Evolutionary conservation across 2,888 invertebrate species (phyloP).

Genomic region (Synanthedon andrenaeformis): DNA sequence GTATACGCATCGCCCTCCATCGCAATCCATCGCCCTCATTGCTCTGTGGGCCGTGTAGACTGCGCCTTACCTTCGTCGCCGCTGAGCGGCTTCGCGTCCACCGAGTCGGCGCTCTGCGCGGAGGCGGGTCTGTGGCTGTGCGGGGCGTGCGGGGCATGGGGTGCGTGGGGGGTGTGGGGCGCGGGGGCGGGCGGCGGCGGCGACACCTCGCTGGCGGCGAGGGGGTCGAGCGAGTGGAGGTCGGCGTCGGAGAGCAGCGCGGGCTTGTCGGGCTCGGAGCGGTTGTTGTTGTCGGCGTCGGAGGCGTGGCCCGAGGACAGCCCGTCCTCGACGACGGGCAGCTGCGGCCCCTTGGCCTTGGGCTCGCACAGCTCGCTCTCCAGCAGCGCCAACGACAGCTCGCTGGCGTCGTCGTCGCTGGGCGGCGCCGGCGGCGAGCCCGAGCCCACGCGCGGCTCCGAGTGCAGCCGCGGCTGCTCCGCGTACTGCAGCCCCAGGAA

Average conservation of each 20-base stretch:
- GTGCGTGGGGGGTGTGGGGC: conserved; percentile 61
- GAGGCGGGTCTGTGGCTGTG: conserved; percentile 76
- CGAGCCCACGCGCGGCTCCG: conserved; percentile 65
- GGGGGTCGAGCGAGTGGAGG: conserved; percentile 80
- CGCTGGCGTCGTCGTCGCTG: conserved; percentile 95
- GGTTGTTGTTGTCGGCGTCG: conserved; percentile 91
- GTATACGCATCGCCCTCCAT: too few relatives aligned
- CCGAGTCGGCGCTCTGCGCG: conserved; percentile 71
- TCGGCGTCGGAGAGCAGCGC: conserved; percentile 77
- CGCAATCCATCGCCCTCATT: too few relatives aligned
- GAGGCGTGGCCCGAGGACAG: conserved; percentile 94
- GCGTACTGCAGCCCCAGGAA: conserved; percentile 61
- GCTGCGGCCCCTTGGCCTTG: conserved; percentile 71
- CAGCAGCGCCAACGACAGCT: conserved; percentile 82
- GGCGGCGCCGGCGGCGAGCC: conserved; percentile 73
- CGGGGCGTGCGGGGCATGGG: conserved; percentile 58
- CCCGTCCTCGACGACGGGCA: conserved; percentile 95
- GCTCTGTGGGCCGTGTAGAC: too few relatives aligned
- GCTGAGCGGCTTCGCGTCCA: conserved; percentile 74
- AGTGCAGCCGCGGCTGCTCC: conserved; percentile 54
- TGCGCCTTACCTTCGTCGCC: conserved; percentile 69
- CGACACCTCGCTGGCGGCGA: conserved; percentile 67
- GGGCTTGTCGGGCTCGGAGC: conserved; percentile 74
- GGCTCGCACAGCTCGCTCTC: conserved; percentile 71
- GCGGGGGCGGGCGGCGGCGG: conserved; percentile 83